phyloP scores from a whole-genome alignment of 2,888 invertebrate species.

The Pristionchus entomophagus region DNA sequence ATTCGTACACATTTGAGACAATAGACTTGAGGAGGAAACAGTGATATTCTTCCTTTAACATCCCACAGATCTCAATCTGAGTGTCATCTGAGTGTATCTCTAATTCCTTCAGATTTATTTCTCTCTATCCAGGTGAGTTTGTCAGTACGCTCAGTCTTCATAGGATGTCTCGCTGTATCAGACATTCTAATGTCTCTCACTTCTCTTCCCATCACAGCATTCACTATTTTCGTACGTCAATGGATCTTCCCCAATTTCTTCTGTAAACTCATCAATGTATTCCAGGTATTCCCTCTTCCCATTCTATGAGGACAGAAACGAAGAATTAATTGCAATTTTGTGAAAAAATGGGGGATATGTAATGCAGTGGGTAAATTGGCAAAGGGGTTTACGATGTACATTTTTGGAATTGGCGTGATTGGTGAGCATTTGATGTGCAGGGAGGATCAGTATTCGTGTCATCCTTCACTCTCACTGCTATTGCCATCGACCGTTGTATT shows the following conservation, averaged over 20 bases:
- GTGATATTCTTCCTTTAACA: too few species aligned
- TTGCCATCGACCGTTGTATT: constrained; percentile 73
- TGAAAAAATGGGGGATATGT: not conserved
- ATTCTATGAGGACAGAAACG: too few species aligned
- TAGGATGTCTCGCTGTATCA: constrained; percentile 66
- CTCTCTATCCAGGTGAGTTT: constrained; percentile 67
- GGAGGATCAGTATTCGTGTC: constrained; percentile 74
- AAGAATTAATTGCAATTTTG: not conserved
- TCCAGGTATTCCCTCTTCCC: constrained; percentile 64
- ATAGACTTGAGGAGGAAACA: too few species aligned
- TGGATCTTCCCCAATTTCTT: constrained; percentile 73
- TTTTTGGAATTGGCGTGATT: too few species aligned
- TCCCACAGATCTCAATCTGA: too few species aligned
- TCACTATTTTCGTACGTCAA: constrained; percentile 70
- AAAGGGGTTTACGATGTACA: too few species aligned
- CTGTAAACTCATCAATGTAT: constrained; percentile 72
- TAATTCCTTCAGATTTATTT: not conserved
- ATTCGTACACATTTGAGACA: too few species aligned
- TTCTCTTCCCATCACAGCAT: constrained; percentile 72
- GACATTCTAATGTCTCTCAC: constrained; percentile 69
- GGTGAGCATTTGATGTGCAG: constrained; percentile 61
- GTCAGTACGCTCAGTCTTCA: constrained; percentile 68
- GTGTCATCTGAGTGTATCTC: too few species aligned
- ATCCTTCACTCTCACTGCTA: constrained; percentile 73
- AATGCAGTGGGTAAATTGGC: not conserved